Base-by-base conservation (phyloP, 2,888 invertebrate species). In the Drosophila cracens region DNA sequence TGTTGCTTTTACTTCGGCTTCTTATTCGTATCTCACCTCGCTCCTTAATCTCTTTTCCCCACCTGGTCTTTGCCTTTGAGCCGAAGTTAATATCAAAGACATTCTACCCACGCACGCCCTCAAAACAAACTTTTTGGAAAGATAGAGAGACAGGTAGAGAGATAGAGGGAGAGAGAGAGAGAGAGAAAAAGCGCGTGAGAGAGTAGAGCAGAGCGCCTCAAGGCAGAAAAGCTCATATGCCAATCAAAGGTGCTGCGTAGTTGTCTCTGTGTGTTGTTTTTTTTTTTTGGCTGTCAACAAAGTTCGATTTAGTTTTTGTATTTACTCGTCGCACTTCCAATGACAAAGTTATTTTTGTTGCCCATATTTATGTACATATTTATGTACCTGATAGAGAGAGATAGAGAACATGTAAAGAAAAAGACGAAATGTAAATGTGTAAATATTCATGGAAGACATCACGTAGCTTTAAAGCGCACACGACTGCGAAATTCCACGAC, bases 371-470 rank as follows among this genome's bases (percentile, higher is more conserved):
- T 36, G 57, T 66, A 46, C 72, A 36, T 64, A 43, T 31, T 13
- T 46, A 43, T 53, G 36, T 69, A 46, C 46, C 29, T 61, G 21
- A 16, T 7, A 43, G 6, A 46, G 13, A 21, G 21, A 21, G 21
- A 21, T 25, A 27, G 34, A 65, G 62, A 78, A 82, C 59, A 56
- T 82, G 78, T 81, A 54, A 62, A 70, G 72, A 33, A 33, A 38
- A 49, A 34, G 58, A 62, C 62, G 34, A 63, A 82, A 88, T 85
- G 69, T 82, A 74, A 86, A 90, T 88, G 61, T 49, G 49, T 49
- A 83, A 85, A 90, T 78, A 87, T 84, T 73, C 85, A 90, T 87
- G 89, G 77, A 77, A 89, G 77, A 80, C 75, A 81, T 75, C 91
- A 87, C 87, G 87, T 90, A 25, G 68, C 71, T 70, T 57, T 54